These are phyloP conservation scores for Anguilla rostrata DNA, from an alignment of 2,113 vertebrate species.

Conservation along the genomic window DNA sequence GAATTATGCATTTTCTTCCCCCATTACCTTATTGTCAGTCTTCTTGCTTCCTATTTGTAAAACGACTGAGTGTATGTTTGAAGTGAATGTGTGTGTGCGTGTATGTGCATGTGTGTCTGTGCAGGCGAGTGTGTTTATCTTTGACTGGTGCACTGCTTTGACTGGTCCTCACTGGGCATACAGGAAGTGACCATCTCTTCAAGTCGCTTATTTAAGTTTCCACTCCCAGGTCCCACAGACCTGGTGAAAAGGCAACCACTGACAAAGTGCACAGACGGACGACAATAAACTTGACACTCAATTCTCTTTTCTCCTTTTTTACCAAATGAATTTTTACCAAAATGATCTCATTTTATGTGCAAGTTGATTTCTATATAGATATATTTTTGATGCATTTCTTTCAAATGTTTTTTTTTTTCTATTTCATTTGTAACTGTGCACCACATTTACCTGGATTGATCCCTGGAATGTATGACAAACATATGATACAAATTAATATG, in stretches of 20 bases:
- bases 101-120: neutral
- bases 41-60: neutral
- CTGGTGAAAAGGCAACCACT: slow-evolving; percentile 4
- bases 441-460: neutral
- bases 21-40: neutral
- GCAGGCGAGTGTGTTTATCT: neutral
- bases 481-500: neutral
- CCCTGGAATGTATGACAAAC: slow-evolving; percentile 3
- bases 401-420: neutral
- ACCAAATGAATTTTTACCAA: neutral
- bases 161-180: neutral
- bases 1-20: neutral
- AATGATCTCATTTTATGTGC: slow-evolving; percentile 1
- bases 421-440: neutral
- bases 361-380: neutral
- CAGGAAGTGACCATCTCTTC: neutral
- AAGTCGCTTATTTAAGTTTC: neutral
- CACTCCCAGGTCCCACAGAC: neutral
- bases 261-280: slow-evolving; percentile 10
- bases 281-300: neutral
- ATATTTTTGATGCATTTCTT: slow-evolving; percentile 1
- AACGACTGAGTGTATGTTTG: neutral
- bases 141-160: slow-evolving; percentile 16
- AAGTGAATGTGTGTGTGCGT: slow-evolving; percentile 1
- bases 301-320: neutral